Base-by-base conservation (phyloP, 1,140 invertebrate genomes). In the Micrasema minimum region DNA sequence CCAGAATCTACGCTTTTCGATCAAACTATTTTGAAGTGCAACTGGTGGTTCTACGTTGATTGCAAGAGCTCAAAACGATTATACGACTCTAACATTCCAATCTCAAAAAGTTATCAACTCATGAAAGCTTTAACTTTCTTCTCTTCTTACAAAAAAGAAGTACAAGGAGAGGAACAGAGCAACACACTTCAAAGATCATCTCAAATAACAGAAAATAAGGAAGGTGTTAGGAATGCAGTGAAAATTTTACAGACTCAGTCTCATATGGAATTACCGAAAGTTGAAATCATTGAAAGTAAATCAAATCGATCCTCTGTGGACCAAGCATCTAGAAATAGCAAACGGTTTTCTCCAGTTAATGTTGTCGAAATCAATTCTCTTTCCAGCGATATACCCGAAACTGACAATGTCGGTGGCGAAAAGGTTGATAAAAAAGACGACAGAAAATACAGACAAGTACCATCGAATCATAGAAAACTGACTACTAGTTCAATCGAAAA, bases 41-140 rank as follows among this genome's bases (percentile, higher is more conserved):
- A 96, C 78, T 95, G 93, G 93, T 95, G 92, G 92, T 94, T 95
- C 82, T 95, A 94, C 81, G 93, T 95, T 0, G 93, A 95, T 77
- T 96, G 94, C 80, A 92, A 92, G 81, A 87, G 88, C 35, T 93
- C 92, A 0, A 89, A 87, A 72, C 88, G 86, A 57, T 82, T 94
- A 37, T 95, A 95, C 79, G 93, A 95, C 76, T 94, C 92, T 3
- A 96, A 96, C 77, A 93, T 95, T 48, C 93, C 93, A 0, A 91
- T 96, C 48, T 95, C 93, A 37, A 94, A 95, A 80, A 95, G 93
- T 80, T 96, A 95, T 80, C 93, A 95, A 78, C 85, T 95, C 5
- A 95, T 96, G 91, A 95, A 95, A 80, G 93, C 92, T 0, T 81
- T 95, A 0, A 93, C 93, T 0, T 94, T 94, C 81, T 95, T 95